phyloP scores from a whole-genome alignment of 1,140 invertebrate genomes.

The Bombus sylvicola region DNA sequence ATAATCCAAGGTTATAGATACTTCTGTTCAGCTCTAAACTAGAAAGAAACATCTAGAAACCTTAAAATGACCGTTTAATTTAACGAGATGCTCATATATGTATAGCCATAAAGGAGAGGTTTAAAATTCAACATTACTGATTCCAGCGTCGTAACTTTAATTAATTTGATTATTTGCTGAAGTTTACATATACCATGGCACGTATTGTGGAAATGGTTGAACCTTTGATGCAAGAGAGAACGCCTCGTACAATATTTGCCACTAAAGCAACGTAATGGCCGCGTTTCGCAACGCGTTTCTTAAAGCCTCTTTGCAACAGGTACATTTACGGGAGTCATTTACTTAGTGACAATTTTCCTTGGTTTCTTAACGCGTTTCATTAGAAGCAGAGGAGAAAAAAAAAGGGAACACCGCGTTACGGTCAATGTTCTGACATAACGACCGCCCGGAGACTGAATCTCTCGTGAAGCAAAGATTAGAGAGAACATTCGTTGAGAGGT shows the following conservation, averaged over 20 bases:
- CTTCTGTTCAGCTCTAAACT: no score
- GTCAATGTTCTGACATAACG: constrained; percentile 36
- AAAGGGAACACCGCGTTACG: constrained; percentile 19
- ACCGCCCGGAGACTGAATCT: neutral
- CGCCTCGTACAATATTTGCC: constrained; percentile 22
- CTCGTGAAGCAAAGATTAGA: constrained; percentile 13
- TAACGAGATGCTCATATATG: neutral
- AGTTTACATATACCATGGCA: neutral
- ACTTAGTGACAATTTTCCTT: constrained; percentile 58
- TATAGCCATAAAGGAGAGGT: no score
- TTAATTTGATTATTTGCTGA: neutral
- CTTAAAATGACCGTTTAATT: neutral
- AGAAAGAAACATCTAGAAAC: neutral
- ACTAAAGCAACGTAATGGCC: constrained; percentile 21
- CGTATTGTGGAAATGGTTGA: neutral
- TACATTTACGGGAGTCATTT: constrained; percentile 47
- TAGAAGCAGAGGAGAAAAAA: neutral
- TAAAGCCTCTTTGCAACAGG: constrained; percentile 33
- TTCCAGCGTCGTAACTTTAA: neutral
- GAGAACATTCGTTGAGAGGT: neutral
- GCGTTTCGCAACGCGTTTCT: constrained; percentile 49
- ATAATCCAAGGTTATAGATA: neutral
- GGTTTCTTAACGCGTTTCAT: constrained; percentile 54
- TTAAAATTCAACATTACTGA: neutral
- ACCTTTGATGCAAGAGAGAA: constrained; percentile 20